Evolutionary conservation across 2,113 vertebrate species (phyloP).

Genomic region (Grammomys dolichurus): DNA sequence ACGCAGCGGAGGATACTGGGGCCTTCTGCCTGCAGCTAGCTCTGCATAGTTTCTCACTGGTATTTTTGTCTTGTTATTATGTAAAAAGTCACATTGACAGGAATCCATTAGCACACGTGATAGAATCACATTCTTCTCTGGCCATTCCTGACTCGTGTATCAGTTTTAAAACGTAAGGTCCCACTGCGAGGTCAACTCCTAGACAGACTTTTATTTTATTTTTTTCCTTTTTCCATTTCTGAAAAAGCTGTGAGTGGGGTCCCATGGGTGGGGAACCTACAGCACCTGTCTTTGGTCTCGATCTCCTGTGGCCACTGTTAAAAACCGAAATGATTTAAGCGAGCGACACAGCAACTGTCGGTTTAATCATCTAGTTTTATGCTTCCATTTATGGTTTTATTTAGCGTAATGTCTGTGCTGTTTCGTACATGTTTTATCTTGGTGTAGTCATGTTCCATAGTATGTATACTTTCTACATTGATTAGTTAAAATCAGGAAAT

Average conservation of each 20-base stretch:
- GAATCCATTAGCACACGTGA: constrained; percentile 80
- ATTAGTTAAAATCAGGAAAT: constrained; percentile 39
- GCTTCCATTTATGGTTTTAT: constrained; percentile 19
- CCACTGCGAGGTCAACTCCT: constrained; percentile 67
- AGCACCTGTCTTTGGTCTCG: neutral
- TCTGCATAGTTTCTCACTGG: constrained; percentile 82
- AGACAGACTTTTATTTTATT: constrained; percentile 38
- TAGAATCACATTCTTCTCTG: constrained; percentile 71
- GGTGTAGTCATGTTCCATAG: neutral
- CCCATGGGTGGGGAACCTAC: neutral
- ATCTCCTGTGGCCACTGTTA: neutral
- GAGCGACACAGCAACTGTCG: neutral
- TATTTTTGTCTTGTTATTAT: constrained; percentile 87
- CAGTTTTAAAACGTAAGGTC: constrained; percentile 51
- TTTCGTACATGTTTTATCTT: neutral
- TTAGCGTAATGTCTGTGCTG: neutral
- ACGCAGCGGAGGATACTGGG: constrained; percentile 71
- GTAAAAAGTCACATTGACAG: constrained; percentile 84
- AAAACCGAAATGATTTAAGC: constrained; percentile 1
- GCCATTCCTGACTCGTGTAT: constrained; percentile 72
- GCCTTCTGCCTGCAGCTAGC: constrained; percentile 85
- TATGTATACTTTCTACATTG: constrained; percentile 9
- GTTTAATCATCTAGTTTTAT: constrained; percentile 17
- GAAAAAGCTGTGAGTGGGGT: neutral
- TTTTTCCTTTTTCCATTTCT: neutral